Base-by-base conservation (phyloP, 2,113 vertebrate genomes). In the Bungarus multicinctus region DNA sequence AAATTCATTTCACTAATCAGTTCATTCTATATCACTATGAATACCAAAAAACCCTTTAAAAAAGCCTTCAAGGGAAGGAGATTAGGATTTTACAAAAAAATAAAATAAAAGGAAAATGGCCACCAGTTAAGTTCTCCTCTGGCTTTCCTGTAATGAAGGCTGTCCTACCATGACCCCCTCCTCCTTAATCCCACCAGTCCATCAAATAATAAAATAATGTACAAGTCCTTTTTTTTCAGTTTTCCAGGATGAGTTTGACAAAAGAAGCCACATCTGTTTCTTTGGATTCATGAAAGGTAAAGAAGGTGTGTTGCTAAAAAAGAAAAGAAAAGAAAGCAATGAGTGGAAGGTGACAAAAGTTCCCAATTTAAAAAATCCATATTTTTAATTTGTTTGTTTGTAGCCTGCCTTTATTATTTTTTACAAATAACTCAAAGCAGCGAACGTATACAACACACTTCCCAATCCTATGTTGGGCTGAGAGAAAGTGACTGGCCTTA, bases 241-340 rank as follows among this genome's bases (percentile, higher is more conserved):
- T 98, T 96, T 98, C 98, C 96, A 99, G 96, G 98, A 99, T 98
- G 96, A 98, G 97, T 96, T 98, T 99, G 96, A 99, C 99, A 97
- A 99, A 99, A 97, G 98, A 98, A 89, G 99, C 99, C 98, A 99
- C 99, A 90, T 99, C 99, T 93, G 99, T 99, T 92, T 98, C 98
- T 98, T 99, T 99, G 98, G 98, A 98, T 98, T 99, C 99, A 6
- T 99, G 99, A 97, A 97, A 96, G 92, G 98, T 98, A 98, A 99
- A 99, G 98, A 99, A 99, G 93, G 96, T 98, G 97, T 99, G 99
- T 99, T 98, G 98, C 99, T 99, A 97, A 91, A 85, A 88, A 94
- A 94, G 95, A 95, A 92, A 30, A 22, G n/a, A 81, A 53, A 22
- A 53, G 95, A 91, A 54, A 55, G n/a, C 92, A 22, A 85, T 81